phyloP scores from a whole-genome alignment of 2,888 invertebrate species.

The Amphimallon solstitiale region DNA sequence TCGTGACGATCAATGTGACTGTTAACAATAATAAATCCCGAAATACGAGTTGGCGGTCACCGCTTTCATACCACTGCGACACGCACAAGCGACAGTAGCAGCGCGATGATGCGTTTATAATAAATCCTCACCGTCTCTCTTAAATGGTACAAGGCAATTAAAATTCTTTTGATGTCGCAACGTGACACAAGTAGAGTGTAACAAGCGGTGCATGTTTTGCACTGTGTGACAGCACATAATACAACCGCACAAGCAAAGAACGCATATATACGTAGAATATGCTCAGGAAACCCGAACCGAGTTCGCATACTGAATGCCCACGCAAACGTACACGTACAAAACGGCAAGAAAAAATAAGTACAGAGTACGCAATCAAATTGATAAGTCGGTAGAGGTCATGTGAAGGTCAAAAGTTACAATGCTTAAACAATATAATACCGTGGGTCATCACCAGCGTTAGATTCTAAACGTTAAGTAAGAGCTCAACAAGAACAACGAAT shows the following conservation, averaged over 20 bases:
- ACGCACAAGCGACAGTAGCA: conserved; percentile 13
- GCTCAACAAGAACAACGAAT: background rate
- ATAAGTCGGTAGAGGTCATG: conserved; percentile 50
- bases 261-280: background rate
- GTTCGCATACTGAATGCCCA: conserved; percentile 11
- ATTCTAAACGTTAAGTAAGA: conserved; percentile 46
- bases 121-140: conserved; percentile 23
- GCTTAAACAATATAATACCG: conserved; percentile 40
- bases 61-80: conserved; percentile 2
- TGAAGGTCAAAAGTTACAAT: conserved; percentile 49
- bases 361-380: conserved; percentile 13
- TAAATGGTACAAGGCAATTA: conserved; percentile 38
- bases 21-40: background rate
- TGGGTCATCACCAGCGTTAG: conserved; percentile 49
- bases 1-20: background rate
- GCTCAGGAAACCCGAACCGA: background rate
- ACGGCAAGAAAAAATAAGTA: background rate
- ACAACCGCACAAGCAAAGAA: background rate
- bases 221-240: conserved; percentile 6
- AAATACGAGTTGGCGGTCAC: conserved; percentile 3
- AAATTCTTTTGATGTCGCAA: conserved; percentile 42
- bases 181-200: conserved; percentile 45
- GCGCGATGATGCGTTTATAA: conserved; percentile 29
- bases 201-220: conserved; percentile 38
- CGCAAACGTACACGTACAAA: background rate